Evolutionary conservation across 2,113 vertebrate species (phyloP), one percentile per base, ranked within the genome.

Genomic region (Herpetotheres cachinnans): DNA sequence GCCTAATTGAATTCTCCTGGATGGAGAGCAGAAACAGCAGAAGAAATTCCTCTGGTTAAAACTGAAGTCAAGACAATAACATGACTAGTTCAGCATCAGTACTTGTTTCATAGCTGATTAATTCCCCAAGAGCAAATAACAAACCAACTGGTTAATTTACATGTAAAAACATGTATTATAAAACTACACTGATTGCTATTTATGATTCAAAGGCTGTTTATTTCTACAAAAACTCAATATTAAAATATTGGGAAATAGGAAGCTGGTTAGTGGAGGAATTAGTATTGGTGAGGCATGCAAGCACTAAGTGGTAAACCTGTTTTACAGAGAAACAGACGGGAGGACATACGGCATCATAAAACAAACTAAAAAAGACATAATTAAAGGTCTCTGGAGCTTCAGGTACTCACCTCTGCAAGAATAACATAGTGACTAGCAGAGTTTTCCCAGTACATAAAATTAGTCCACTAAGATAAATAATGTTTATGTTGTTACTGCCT

Each of bases 1-100:
- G 32, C 24, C 50, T 91, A 93, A 94, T 82, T 93, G 79, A 97
- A 81, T 96, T 92, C 36, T 92, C 42, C 47, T 85, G 44, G 16
- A 82, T 88, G n/a, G 14, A 40, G 44, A 67, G 17, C 42, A 79
- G 16, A 86, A 88, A 58, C 11, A 86, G 38, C 6, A 87, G 77
- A 80, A 82, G n/a, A 83, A 92, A 89, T 65, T 90, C 49, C 17
- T 38, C 30, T 74, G 34, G 86, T 88, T 84, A 90, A 74, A 94
- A 79, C 13, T 73, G 70, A 90, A 93, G 16, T 83, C 74, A 83
- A 56, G 44, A 55, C 10, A 66, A 61, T 18, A 42, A 73, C 7
- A 46, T 52, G 38, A 56, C 32, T 78, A 55, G 20, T 58, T 86
- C 44, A 89, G 17, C 20, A 38, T 59, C n/a, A 86, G 24, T 86